Percentiles rank a stretch among this genome's conserved stretches.
These are phyloP conservation scores for Marmota flaviventris DNA, from an alignment of 2,113 vertebrate genomes.

Conservation along the genomic window DNA sequence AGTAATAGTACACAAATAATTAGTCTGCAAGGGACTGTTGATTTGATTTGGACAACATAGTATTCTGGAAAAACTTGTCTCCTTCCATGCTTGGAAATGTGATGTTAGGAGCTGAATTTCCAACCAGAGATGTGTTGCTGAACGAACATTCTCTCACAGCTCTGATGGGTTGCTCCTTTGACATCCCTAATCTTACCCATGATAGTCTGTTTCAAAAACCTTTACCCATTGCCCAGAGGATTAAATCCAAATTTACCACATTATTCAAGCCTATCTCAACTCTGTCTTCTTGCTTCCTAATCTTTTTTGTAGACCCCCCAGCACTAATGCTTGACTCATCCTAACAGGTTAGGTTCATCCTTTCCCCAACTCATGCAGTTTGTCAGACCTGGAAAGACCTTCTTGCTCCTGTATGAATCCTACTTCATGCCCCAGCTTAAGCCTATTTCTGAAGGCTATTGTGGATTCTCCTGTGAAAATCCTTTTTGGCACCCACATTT, in stretches of 20 bases:
- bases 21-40: neutral
- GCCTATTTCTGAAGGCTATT: neutral
- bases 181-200: neutral
- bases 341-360: neutral
- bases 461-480: neutral
- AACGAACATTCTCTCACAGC: neutral
- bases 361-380: neutral
- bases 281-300: neutral
- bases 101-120: neutral
- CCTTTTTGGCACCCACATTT: neutral
- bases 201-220: neutral
- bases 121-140: neutral
- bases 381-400: neutral
- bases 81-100: neutral
- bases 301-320: neutral
- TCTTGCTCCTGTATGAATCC: neutral
- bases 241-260: neutral
- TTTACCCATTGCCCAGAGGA: neutral
- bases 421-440: neutral
- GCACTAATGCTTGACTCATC: neutral
- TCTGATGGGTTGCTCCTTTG: neutral
- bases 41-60: neutral
- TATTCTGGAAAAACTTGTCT: neutral
- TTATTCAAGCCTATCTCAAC: neutral
- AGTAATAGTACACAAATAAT: neutral